These are phyloP conservation scores for Axis porcinus DNA, from an alignment of 2,113 vertebrate species.

Conservation along the genomic window DNA sequence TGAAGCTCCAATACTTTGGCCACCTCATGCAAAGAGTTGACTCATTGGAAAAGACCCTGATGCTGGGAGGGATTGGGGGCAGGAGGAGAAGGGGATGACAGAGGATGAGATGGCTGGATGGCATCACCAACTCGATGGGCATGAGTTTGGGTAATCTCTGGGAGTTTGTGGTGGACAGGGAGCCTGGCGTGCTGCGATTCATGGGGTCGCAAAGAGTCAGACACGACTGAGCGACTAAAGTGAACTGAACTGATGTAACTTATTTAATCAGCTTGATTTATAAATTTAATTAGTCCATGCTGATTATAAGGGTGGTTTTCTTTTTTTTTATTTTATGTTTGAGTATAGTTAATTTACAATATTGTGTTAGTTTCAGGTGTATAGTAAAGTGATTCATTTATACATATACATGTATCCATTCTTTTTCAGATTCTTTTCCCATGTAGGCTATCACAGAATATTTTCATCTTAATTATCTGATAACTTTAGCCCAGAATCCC, in stretches of 20 bases:
- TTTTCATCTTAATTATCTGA: background rate
- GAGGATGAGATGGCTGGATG: too few relatives aligned
- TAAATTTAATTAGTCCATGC: background rate
- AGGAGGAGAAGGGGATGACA: too few relatives aligned
- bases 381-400: background rate
- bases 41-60: too few relatives aligned
- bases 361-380: background rate
- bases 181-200: too few relatives aligned
- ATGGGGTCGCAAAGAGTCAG: too few relatives aligned
- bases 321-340: background rate
- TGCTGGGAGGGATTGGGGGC: too few relatives aligned
- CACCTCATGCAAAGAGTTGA: too few relatives aligned
- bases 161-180: too few relatives aligned
- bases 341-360: background rate
- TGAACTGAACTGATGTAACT: background rate
- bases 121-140: too few relatives aligned
- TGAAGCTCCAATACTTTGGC: too few relatives aligned
- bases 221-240: too few relatives aligned
- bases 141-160: too few relatives aligned
- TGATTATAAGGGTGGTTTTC: background rate
- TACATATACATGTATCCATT: background rate
- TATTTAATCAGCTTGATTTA: conserved; percentile 17
- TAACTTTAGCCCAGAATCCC: background rate
- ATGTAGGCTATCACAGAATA: background rate
- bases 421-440: background rate